Base-by-base conservation (phyloP, 2,797 vertebrate genomes). In the Scolopax bukidnonensis region DNA sequence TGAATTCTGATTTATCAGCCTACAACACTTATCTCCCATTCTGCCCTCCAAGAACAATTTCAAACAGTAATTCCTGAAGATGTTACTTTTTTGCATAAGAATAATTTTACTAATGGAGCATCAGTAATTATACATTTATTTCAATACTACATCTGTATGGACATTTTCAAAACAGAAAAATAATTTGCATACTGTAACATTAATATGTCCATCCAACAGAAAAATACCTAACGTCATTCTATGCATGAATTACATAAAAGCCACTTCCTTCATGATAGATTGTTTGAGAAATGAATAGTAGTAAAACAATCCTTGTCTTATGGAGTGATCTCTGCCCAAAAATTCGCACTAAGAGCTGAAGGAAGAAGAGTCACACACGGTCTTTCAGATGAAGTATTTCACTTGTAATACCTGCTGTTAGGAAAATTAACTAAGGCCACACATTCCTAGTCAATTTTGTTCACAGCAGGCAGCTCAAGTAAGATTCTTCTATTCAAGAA, bases 381-480 rank as follows among this genome's bases (percentile, higher is more conserved):
- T 83, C 43, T 77, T 95, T 60, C 70, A 94, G 88, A 85, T 78
- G 21, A 93, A 90, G 79, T 56, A 65, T 60, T 93, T 86, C 36
- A 84, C 93, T 92, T 83, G 54, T 30, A 85, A 65, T 59, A 73
- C 96, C 97, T 75, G 97, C 97, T 97, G 97, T 95, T 97, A 96
- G 87, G 91, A 92, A 97, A 97, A 98, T 98, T 94, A 98, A 79
- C 78, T 23, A 54, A 76, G 93, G 96, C 94, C 96, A 94, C 95
- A 94, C 97, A 97, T 97, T 97, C 90, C 91, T 94, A 94, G 87
- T 53, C 81, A 92, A 96, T 96, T 97, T 94, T 50, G 59, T 51
- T 96, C 98, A 78, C 97, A 97, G 97, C 95, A 93, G 93, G 97
- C 67, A 90, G 73, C 63, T 70, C 45, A 40, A 82, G 50, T 10